Evolutionary conservation across 2,888 invertebrate genomes (phyloP).

Genomic region (Eupelmus urozonus): DNA sequence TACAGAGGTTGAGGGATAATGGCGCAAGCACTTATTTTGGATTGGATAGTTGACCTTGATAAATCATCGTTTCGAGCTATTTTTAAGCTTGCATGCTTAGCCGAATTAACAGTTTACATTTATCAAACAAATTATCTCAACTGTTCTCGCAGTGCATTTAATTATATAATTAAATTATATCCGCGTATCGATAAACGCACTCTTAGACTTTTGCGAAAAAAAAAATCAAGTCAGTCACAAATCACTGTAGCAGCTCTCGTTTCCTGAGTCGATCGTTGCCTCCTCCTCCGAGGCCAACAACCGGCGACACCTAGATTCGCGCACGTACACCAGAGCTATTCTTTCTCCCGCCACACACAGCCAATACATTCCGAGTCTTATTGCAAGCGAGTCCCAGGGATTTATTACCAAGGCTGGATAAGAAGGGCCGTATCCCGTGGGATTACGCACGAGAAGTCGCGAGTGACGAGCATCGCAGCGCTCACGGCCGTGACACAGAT

Average conservation of each 20-base stretch:
- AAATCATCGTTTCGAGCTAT: too few relatives aligned
- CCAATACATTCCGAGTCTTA: too few relatives aligned
- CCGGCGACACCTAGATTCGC: not conserved
- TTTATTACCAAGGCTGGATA: not conserved
- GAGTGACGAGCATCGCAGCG: not conserved
- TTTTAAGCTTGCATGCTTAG: too few relatives aligned
- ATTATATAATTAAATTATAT: too few relatives aligned
- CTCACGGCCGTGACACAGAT: conserved; percentile 38
- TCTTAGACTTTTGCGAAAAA: too few relatives aligned
- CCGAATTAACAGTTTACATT: too few relatives aligned
- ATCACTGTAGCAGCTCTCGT: not conserved
- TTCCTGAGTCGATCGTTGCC: not conserved
- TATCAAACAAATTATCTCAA: too few relatives aligned
- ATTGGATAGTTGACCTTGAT: too few relatives aligned
- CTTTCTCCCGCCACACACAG: not conserved
- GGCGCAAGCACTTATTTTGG: too few relatives aligned
- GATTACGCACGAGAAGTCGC: conserved; percentile 1
- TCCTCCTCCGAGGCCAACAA: not conserved
- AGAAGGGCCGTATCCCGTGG: conserved; percentile 19
- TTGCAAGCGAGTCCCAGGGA: not conserved
- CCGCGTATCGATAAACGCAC: too few relatives aligned
- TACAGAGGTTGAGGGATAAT: too few relatives aligned
- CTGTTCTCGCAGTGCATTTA: too few relatives aligned
- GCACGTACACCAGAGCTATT: not conserved
- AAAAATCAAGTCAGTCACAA: not conserved